Evolutionary conservation across 2,113 vertebrate species (phyloP).

Genomic region (Orthonyx spaldingii): DNA sequence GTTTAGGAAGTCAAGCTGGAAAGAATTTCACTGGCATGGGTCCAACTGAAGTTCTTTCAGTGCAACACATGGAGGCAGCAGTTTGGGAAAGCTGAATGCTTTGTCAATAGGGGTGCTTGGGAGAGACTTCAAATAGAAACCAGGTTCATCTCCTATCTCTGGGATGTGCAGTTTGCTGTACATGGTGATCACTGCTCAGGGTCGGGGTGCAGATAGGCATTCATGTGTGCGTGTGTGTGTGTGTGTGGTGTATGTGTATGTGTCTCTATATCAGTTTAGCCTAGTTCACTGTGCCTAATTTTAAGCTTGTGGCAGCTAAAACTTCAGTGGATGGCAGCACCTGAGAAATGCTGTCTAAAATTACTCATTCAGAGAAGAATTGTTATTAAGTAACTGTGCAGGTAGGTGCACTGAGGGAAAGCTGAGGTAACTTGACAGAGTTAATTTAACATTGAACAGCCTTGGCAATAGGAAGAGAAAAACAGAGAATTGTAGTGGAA

Average conservation of each 20-base stretch:
- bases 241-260: fast-evolving
- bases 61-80: not conserved
- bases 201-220: not conserved
- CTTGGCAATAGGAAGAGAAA: not conserved
- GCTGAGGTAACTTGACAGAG: not conserved
- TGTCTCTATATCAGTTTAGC: not conserved
- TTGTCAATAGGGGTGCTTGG: fast-evolving
- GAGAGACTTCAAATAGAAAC: not conserved
- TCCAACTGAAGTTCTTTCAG: not conserved
- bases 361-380: not conserved
- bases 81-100: not conserved
- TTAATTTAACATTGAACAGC: not conserved
- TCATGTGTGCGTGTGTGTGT: not conserved
- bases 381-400: not conserved
- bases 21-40: not conserved
- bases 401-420: not conserved
- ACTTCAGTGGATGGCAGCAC: not conserved
- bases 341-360: not conserved
- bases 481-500: not conserved
- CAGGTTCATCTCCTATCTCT: not conserved
- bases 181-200: not conserved
- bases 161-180: not conserved
- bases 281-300: not conserved
- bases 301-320: not conserved
- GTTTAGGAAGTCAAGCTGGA: not conserved